Base-by-base conservation (phyloP, 2,888 invertebrate species). In the Hirtodrosophila duncani region DNA sequence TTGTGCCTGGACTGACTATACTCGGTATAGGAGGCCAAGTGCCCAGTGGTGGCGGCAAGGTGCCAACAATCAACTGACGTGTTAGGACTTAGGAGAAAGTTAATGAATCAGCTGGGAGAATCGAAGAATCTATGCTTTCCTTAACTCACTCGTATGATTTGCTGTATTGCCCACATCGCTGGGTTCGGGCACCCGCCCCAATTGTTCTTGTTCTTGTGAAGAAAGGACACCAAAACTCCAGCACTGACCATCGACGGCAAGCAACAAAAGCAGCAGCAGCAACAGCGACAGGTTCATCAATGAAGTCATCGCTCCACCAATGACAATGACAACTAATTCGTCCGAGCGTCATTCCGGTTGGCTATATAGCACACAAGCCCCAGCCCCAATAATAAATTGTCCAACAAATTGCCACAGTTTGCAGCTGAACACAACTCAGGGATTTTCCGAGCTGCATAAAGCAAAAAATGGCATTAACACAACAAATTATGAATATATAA, bases 61-160 rank as follows among this genome's bases (percentile, higher is more conserved):
- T 70, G 27, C 83, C 84, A 31, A 67, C 63, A 56, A 84, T 70
- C 21, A 84, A 33, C 49, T 84, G 83, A 2, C 84, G 70, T n/a
- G 82, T 68, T 3, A 80, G 62, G n/a, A 52, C 83, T 83, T 27
- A 38, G 46, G 4, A 10, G 14, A 6, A 3, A 20, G 18, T n/a
- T 14, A 14, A 21, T 29, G 7, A 1, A 7, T 11, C 16, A 16
- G 16, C 9, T n/a, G 9, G 31, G 10, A 16, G 23, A 10, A 5
- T 1, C 4, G 5, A 18, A 3, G 2, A 2, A 16, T 4, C 3
- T 1, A 17, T 14, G n/a, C n/a, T n/a, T 10, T 6, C 0, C 6
- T 18, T 1, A 10, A 50, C 72, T 62, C 45, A 71, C 74, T 53
- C 14, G 68, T 75, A n/a, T 59, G 63, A 64, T 72, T 67, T 2